Percentiles rank a stretch among this genome's conserved stretches.
phyloP scores from a whole-genome alignment of 2,888 invertebrate genomes.

The Papilio protenor region DNA sequence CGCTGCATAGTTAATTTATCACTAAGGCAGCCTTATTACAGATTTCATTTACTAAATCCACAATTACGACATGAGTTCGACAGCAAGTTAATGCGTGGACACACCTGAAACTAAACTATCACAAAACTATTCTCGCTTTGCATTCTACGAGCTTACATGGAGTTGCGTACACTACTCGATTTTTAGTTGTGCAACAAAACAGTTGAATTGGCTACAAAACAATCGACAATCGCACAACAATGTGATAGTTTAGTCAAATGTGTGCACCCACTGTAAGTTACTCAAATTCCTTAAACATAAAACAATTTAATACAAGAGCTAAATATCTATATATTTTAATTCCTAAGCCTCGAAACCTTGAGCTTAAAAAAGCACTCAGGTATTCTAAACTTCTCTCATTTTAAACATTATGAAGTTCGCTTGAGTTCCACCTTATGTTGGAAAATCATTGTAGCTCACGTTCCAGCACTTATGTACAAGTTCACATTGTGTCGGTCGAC shows the following conservation, averaged over 20 bases:
- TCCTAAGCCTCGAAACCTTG: background rate
- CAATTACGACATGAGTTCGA: background rate
- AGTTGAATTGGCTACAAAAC: too few species aligned
- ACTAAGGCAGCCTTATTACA: background rate
- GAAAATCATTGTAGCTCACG: constrained; percentile 32
- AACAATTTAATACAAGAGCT: too few species aligned
- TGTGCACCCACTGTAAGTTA: too few species aligned
- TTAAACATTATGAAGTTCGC: constrained; percentile 25
- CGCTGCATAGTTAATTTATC: too few species aligned
- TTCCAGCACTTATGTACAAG: constrained; percentile 38
- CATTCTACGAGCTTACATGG: too few species aligned
- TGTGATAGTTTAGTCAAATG: too few species aligned
- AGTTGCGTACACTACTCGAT: too few species aligned
- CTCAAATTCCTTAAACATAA: background rate
- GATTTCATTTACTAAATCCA: background rate
- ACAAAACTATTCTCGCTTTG: too few species aligned
- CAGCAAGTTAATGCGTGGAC: too few species aligned
- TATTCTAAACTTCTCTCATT: background rate
- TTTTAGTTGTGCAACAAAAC: too few species aligned
- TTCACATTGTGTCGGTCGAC: constrained; percentile 34
- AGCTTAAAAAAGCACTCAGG: background rate
- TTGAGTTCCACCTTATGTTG: constrained; percentile 20
- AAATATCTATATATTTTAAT: background rate
- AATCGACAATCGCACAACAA: too few species aligned
- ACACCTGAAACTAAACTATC: too few species aligned